Conservation (phyloP, 2,888 invertebrate genomes). For the Tupiocoris notatus region DNA sequence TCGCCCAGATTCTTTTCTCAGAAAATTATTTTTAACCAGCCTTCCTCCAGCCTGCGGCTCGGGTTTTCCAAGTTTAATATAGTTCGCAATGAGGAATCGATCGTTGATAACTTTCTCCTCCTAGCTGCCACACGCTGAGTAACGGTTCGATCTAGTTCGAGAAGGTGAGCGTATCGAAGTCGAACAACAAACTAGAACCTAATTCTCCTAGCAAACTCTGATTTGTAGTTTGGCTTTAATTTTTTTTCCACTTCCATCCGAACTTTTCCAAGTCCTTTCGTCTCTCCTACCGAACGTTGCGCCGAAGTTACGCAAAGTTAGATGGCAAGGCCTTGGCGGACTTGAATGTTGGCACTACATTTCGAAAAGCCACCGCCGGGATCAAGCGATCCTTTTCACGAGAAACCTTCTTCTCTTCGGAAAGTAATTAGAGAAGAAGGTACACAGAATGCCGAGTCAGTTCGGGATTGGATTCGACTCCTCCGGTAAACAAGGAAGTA, state of each 20-base stretch:
- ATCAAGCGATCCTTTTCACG: background rate
- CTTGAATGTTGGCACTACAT: slow-evolving; percentile 21
- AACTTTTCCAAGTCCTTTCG: background rate
- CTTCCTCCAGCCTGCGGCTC: too few relatives aligned
- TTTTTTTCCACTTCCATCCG: background rate
- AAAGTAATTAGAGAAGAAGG: slow-evolving; percentile 32
- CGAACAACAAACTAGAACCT: too few relatives aligned
- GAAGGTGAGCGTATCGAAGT: too few relatives aligned
- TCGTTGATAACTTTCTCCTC: too few relatives aligned
- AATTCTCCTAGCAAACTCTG: background rate
- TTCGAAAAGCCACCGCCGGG: slow-evolving; percentile 6
- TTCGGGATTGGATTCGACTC: slow-evolving; percentile 21
- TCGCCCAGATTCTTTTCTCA: too few relatives aligned
- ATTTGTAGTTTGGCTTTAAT: background rate
- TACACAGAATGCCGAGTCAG: slow-evolving; percentile 35
- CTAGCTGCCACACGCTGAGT: too few relatives aligned
- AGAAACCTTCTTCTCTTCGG: background rate
- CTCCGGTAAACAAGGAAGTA: slow-evolving; percentile 22
- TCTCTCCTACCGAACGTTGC: background rate
- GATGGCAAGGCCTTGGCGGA: background rate
- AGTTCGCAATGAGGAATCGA: too few relatives aligned
- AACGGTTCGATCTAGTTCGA: too few relatives aligned
- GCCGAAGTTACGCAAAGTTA: slow-evolving; percentile 6
- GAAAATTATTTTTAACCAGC: too few relatives aligned
- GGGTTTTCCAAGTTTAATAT: too few relatives aligned